Evolutionary conservation across 2,113 vertebrate genomes (phyloP).

Genomic region (Micromys minutus): DNA sequence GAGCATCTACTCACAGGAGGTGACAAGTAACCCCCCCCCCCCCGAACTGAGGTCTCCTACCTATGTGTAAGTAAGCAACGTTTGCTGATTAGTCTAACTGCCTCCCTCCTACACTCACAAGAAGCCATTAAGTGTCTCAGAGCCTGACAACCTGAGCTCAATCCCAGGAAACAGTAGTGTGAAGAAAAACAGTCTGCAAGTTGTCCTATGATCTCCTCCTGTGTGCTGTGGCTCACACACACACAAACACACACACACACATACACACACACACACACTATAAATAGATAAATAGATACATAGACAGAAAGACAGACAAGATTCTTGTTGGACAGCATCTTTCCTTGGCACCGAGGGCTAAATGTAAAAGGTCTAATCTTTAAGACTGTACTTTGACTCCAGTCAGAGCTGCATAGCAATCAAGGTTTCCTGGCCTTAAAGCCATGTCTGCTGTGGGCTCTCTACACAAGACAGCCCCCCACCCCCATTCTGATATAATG

Average conservation of each 20-base stretch:
- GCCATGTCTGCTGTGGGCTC: background rate
- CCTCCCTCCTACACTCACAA: background rate
- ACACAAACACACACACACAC: background rate
- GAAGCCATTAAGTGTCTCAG: background rate
- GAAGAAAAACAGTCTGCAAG: background rate
- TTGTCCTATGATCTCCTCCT: background rate
- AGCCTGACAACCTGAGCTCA: background rate
- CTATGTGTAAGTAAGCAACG: slow-evolving; percentile 19
- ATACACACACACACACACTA: background rate
- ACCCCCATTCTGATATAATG: background rate
- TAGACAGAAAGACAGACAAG: too few relatives aligned
- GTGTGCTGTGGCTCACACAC: background rate
- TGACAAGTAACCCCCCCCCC: background rate
- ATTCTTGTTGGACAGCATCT: background rate
- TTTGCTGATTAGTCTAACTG: background rate
- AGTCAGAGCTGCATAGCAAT: background rate
- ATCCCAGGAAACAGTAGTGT: background rate
- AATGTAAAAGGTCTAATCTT: background rate
- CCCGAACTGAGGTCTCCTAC: background rate
- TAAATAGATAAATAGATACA: background rate
- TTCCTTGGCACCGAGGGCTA: background rate
- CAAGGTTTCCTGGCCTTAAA: background rate
- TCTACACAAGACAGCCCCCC: background rate
- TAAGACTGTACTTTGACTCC: background rate
- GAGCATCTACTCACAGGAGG: background rate